phyloP scores from a whole-genome alignment of 2,113 vertebrate genomes.

The Butastur rufipennis region DNA sequence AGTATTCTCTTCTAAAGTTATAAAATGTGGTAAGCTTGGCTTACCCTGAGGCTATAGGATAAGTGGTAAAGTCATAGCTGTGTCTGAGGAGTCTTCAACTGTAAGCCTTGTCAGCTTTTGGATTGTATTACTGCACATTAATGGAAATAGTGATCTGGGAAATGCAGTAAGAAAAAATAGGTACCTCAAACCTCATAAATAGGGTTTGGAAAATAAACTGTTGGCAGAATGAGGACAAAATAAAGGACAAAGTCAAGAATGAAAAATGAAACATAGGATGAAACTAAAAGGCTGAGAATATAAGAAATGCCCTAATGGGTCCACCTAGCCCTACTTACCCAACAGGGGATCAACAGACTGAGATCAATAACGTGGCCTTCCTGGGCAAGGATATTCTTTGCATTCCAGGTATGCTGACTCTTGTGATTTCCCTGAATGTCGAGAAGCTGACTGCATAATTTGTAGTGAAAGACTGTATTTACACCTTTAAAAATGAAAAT shows the following conservation, averaged over 20 bases:
- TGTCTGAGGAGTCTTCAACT: neutral
- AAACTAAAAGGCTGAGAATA: neutral
- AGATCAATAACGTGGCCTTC: neutral
- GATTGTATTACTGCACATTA: neutral
- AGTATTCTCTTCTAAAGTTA: neutral
- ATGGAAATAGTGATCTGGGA: neutral
- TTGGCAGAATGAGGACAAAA: conserved; percentile 33
- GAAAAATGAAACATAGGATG: neutral
- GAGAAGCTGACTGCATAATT: neutral
- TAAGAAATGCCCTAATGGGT: neutral
- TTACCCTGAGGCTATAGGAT: neutral
- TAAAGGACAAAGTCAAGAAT: neutral
- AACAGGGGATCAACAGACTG: neutral
- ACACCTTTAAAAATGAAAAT: neutral
- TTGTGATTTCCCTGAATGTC: neutral
- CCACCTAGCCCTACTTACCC: neutral
- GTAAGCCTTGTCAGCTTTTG: neutral
- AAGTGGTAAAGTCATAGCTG: neutral
- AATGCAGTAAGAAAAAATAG: neutral
- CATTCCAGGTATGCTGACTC: neutral
- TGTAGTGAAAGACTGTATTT: neutral
- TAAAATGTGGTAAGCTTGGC: neutral
- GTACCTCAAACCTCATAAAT: neutral
- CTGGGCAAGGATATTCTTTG: neutral
- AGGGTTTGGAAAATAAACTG: neutral